Evolutionary conservation across 2,888 invertebrate genomes (phyloP).

Genomic region (Diarsia mendica): DNA sequence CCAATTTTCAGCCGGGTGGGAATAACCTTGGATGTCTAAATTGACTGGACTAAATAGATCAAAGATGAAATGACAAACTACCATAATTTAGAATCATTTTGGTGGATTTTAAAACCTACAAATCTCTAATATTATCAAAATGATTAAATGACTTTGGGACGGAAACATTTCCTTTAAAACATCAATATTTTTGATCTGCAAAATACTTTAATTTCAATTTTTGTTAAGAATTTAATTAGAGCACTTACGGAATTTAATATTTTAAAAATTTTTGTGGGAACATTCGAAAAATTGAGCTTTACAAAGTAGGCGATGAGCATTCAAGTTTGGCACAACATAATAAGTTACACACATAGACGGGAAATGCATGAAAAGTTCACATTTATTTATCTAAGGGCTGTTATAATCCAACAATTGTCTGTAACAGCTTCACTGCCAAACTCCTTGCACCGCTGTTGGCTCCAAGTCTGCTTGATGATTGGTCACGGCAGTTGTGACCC

Average conservation of each 20-base stretch:
- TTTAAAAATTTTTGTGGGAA: conserved; percentile 28
- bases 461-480: conserved; percentile 6
- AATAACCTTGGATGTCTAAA: too few relatives aligned
- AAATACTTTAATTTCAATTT: conserved; percentile 58
- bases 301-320: conserved; percentile 61
- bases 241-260: conserved; percentile 50
- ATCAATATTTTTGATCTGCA: conserved; percentile 64
- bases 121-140: conserved; percentile 78
- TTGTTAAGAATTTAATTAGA: conserved; percentile 48
- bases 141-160: conserved; percentile 88
- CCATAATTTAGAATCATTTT: conserved; percentile 68
- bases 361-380: conserved; percentile 55
- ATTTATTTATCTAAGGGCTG: conserved; percentile 55
- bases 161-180: conserved; percentile 86
- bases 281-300: conserved; percentile 55
- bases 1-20: too few relatives aligned
- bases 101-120: conserved; percentile 74
- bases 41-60: conserved; percentile 51
- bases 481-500: conserved; percentile 15
- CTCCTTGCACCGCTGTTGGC: conserved; percentile 13
- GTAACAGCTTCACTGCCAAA: conserved; percentile 15
- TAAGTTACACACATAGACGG: conserved; percentile 54
- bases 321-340: conserved; percentile 70
- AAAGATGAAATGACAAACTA: conserved; percentile 72
- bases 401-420: conserved; percentile 26